Base-by-base conservation (phyloP, 2,888 invertebrate species). In the Neocrepidodera transversa region DNA sequence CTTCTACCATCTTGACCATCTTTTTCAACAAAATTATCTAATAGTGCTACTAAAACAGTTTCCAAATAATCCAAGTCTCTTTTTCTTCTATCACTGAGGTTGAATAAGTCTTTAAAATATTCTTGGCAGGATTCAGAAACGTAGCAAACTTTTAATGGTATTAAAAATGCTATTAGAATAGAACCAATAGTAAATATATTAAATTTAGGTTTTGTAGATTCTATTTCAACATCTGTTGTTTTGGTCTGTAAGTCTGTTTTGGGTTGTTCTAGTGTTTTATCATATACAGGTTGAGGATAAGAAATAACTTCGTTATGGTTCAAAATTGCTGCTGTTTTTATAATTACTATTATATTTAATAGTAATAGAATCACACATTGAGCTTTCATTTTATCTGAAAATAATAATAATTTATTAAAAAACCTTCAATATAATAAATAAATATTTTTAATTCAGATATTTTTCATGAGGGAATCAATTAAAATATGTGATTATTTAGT, bases 1-100 rank as follows among this genome's bases (percentile, higher is more conserved):
- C 30, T 26, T 2, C 36, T 35, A 6, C 43, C 49, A 13, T 18
- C 20, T 16, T 17, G 28, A n/a, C 40, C 13, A n/a, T 59, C 58
- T 36, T 62, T 51, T 20, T 62, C 58, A 8, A 62, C 52, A 20
- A 62, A 62, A 18, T 45, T 56, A 20, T 62, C 56, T 40, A 62
- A 28, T 18, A 62, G 17, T 2, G 62, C 62, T 1, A 43, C 58
- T 11, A 59, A 11, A 3, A 59, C 20, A 2, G 62, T 58, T 35
- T 62, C 58, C 16, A 52, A 28, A 16, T 62, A 59, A 16, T 52
- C 56, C 30, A 62, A 13, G 11, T 55, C 51, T 18, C 62, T 49
- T 26, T 51, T 58, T 26, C 10, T 55, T 35, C 62, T 62, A 4
- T 49, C 18, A 7, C 26, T 58, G 2, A 45, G 13, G 6, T n/a